Evolutionary conservation across 1,140 invertebrate genomes (phyloP).

Genomic region (Drosophila melanica): DNA sequence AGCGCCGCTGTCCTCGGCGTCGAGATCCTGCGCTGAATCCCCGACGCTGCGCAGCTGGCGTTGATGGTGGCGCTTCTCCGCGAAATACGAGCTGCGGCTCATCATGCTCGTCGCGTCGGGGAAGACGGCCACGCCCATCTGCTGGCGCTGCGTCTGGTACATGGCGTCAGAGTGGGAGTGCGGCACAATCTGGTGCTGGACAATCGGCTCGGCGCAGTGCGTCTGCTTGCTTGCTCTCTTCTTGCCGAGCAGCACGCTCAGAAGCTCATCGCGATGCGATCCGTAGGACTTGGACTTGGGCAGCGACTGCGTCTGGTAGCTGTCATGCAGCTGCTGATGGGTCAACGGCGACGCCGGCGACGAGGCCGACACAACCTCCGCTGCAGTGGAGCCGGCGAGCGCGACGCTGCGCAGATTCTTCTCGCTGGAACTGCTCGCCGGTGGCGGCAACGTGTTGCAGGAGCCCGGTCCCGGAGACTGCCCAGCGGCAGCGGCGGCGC

Average conservation of each 20-base stretch:
- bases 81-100: constrained; percentile 65
- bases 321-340: constrained; percentile 65
- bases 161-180: constrained; percentile 50
- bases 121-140: constrained; percentile 73
- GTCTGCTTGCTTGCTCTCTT: constrained; percentile 59
- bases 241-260: constrained; percentile 69
- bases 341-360: constrained; percentile 72
- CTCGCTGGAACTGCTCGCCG: constrained; percentile 70
- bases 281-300: constrained; percentile 80
- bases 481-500: constrained; percentile 14
- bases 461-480: constrained; percentile 32
- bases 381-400: constrained; percentile 12
- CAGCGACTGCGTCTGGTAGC: constrained; percentile 75
- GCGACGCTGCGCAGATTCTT: constrained; percentile 74
- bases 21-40: constrained; percentile 76
- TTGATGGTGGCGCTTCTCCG: constrained; percentile 49
- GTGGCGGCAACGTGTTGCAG: constrained; percentile 67
- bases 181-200: constrained; percentile 18
- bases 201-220: constrained; percentile 32
- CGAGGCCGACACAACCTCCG: constrained; percentile 37
- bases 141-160: constrained; percentile 65
- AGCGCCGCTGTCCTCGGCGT: constrained; percentile 36
- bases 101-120: constrained; percentile 62
- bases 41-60: constrained; percentile 71
- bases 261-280: constrained; percentile 68